A percentile compares a stretch with the other conserved stretches of the same genome.
Evolutionary conservation across 2,888 invertebrate genomes (phyloP).

Genomic region (Melanostoma scalare): DNA sequence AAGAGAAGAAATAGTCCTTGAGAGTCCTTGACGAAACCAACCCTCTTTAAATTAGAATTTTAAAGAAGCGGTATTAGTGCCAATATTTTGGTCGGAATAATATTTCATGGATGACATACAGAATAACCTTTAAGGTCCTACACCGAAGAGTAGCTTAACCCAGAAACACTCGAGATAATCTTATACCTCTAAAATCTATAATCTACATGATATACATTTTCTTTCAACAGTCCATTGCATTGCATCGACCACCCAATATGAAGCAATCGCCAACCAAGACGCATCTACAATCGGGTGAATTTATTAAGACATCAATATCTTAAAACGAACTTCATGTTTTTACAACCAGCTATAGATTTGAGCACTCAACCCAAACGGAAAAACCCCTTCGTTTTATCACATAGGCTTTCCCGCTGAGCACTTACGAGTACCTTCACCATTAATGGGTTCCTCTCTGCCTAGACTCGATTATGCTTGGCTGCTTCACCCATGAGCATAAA

Average conservation of each 20-base stretch:
- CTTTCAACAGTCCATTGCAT: background rate
- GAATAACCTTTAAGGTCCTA: too few relatives aligned
- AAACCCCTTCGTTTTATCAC: constrained; percentile 54
- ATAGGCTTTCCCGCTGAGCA: constrained; percentile 22
- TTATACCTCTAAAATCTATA: too few relatives aligned
- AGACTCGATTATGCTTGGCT: constrained; percentile 32
- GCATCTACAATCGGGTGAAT: constrained; percentile 34
- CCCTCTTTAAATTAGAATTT: too few relatives aligned
- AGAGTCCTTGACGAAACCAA: too few relatives aligned
- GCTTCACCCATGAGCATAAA: constrained; percentile 38
- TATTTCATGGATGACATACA: too few relatives aligned
- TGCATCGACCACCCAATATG: constrained; percentile 21
- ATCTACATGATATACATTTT: too few relatives aligned
- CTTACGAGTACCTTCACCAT: constrained; percentile 55
- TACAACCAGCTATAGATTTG: constrained; percentile 22
- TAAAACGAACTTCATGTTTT: constrained; percentile 52
- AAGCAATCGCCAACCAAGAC: too few relatives aligned
- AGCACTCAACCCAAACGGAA: constrained; percentile 45
- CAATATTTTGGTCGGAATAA: too few relatives aligned
- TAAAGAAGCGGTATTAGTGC: too few relatives aligned
- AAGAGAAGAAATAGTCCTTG: too few relatives aligned
- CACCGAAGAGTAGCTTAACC: too few relatives aligned
- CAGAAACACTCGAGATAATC: too few relatives aligned
- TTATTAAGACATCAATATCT: constrained; percentile 69
- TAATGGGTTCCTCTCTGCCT: constrained; percentile 58